phyloP scores from a whole-genome alignment of 2,797 vertebrate species.

The Limnodromus scolopaceus region DNA sequence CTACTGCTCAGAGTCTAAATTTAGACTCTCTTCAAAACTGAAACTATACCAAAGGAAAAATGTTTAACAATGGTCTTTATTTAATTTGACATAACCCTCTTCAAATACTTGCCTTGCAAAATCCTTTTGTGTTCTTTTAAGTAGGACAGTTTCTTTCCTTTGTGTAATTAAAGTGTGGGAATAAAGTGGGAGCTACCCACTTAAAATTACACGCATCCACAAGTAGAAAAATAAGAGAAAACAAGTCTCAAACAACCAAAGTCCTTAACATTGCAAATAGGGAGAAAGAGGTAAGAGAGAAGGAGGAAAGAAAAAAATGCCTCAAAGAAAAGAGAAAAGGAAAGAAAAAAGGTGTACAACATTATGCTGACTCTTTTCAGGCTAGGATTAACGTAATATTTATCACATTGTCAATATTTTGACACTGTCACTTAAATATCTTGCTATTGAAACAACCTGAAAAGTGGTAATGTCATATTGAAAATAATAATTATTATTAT shows the following conservation, averaged over 20 bases:
- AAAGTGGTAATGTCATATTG: background rate
- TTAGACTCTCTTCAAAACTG: constrained; percentile 39
- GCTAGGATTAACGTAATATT: background rate
- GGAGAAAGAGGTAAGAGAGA: background rate
- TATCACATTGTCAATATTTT: background rate
- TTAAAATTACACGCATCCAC: background rate
- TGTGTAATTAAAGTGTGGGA: background rate
- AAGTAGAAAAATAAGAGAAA: constrained; percentile 6
- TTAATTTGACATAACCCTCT: constrained; percentile 43
- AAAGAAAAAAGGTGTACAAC: background rate
- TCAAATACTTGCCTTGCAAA: constrained; percentile 6
- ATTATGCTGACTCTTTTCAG: background rate
- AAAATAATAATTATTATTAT: background rate
- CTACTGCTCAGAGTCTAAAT: constrained; percentile 30
- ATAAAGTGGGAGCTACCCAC: background rate
- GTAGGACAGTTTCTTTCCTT: background rate
- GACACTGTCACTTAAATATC: background rate
- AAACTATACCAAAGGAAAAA: constrained; percentile 7
- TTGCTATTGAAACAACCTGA: background rate
- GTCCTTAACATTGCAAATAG: background rate
- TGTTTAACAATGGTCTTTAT: background rate
- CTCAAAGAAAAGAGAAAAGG: background rate
- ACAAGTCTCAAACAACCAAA: background rate
- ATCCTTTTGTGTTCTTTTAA: constrained; percentile 27
- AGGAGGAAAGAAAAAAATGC: background rate